These are phyloP conservation scores for Tholera decimalis DNA, from an alignment of 2,888 invertebrate species.

Conservation along the genomic window DNA sequence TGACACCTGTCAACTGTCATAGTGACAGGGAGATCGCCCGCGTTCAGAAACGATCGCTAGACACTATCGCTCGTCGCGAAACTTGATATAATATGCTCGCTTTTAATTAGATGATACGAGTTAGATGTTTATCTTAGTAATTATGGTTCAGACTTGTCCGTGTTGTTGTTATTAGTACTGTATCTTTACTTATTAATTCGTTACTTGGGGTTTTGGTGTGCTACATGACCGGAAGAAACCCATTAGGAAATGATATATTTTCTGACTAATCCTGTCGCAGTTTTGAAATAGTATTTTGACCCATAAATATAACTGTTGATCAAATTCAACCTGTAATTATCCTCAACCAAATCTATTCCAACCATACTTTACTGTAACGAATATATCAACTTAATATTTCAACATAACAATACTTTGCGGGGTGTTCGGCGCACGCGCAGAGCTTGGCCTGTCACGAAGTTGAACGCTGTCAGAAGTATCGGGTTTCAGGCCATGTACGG, in stretches of 20 bases:
- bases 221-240: background rate
- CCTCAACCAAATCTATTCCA: background rate
- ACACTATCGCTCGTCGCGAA: slow-evolving; percentile 82
- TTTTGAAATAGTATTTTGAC: background rate
- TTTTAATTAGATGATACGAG: slow-evolving; percentile 78
- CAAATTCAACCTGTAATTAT: background rate
- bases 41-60: slow-evolving; percentile 81
- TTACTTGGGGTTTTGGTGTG: background rate
- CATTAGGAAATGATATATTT: background rate
- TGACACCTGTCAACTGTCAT: slow-evolving; percentile 90
- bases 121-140: slow-evolving; percentile 67
- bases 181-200: slow-evolving; percentile 9
- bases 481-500: slow-evolving; percentile 68
- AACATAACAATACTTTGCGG: slow-evolving; percentile 51
- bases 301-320: background rate
- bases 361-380: slow-evolving; percentile 9
- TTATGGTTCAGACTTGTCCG: slow-evolving; percentile 48
- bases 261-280: background rate
- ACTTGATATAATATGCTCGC: slow-evolving; percentile 83
- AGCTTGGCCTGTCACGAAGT: slow-evolving; percentile 60
- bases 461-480: slow-evolving; percentile 69
- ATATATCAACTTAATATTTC: slow-evolving; percentile 44
- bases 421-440: slow-evolving; percentile 64
- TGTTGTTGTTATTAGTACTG: slow-evolving; percentile 32
- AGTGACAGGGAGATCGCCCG: slow-evolving; percentile 85